phyloP scores from a whole-genome alignment of 2,888 invertebrate genomes.

The Tipula unca region DNA sequence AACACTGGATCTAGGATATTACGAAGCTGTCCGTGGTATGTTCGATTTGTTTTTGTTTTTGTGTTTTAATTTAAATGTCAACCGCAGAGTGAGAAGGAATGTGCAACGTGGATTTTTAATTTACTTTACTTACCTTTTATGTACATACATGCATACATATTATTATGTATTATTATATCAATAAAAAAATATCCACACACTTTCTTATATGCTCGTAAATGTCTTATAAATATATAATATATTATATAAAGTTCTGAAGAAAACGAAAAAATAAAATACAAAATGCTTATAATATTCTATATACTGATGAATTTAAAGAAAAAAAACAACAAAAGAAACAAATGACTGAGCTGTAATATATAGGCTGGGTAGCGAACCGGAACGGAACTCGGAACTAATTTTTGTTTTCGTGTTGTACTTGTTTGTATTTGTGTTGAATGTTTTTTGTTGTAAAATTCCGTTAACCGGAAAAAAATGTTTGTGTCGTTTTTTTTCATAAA shows the following conservation, averaged over 20 bases:
- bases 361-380: background rate
- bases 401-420: background rate
- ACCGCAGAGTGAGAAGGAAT: background rate
- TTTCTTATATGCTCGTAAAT: background rate
- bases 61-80: background rate
- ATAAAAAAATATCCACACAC: background rate
- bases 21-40: conserved; percentile 43
- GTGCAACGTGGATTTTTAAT: conserved; percentile 17
- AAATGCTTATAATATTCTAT: background rate
- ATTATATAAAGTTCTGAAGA: background rate
- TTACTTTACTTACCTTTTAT: background rate
- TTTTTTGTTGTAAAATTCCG: background rate
- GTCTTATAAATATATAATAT: background rate
- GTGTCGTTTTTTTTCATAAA: background rate
- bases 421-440: background rate
- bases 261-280: background rate
- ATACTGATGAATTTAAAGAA: background rate
- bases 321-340: background rate
- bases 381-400: conserved; percentile 14
- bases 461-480: background rate
- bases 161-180: background rate
- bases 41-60: conserved; percentile 8
- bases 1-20: conserved; percentile 44
- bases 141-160: background rate
- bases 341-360: background rate